Evolutionary conservation across 2,797 vertebrate genomes (phyloP).

Genomic region (Synaphobranchus kaupii): DNA sequence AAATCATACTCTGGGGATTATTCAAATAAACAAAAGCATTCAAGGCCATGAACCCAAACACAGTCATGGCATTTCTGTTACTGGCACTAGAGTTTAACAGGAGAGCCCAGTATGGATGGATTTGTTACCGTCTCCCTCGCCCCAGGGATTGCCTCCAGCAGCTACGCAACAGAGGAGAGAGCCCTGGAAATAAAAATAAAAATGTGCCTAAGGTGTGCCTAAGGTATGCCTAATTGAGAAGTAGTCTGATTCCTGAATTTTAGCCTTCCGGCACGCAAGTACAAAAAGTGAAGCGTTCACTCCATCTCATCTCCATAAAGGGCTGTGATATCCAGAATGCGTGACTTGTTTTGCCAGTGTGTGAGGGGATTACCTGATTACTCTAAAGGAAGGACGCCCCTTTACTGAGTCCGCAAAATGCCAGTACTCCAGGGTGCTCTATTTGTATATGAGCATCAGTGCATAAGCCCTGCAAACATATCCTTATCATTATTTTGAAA

Average conservation of each 20-base stretch:
- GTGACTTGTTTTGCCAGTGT: slow-evolving; percentile 2
- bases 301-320: background rate
- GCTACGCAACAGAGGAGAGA: background rate
- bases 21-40: background rate
- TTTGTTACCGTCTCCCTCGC: background rate
- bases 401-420: background rate
- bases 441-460: background rate
- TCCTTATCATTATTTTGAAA: background rate
- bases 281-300: slow-evolving; percentile 2
- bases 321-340: background rate
- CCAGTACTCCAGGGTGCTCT: background rate
- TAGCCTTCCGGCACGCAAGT: background rate
- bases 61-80: background rate
- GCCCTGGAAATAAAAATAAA: background rate
- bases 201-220: background rate
- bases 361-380: background rate
- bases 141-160: background rate
- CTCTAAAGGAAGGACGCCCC: background rate
- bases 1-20: background rate
- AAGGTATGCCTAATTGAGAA: background rate
- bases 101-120: background rate
- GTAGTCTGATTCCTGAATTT: background rate
- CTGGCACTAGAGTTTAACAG: background rate
- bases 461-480: background rate
- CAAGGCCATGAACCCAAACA: background rate